A percentile compares a stretch with the other conserved stretches of the same genome.
Conservation (phyloP, 2,888 invertebrate genomes). For the Plutella xylostella region DNA sequence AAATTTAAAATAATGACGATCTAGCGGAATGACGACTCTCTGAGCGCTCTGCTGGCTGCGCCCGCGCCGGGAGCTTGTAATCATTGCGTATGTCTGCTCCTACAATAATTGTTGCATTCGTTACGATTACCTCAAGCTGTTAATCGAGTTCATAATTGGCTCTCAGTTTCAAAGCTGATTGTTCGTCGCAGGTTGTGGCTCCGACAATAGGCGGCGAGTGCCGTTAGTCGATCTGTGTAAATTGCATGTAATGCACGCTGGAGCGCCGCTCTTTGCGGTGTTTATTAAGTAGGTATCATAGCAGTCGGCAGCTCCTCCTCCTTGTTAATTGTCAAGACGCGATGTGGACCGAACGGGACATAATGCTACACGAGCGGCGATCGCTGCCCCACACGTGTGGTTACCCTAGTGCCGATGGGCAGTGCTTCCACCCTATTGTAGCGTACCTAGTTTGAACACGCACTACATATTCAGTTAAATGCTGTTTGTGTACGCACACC, state of each 20-base stretch:
- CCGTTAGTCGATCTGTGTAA: neutral
- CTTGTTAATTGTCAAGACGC: constrained; percentile 33
- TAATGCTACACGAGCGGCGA: constrained; percentile 29
- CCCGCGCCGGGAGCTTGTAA: constrained; percentile 21
- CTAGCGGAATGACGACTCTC: constrained; percentile 60
- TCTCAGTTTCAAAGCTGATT: neutral
- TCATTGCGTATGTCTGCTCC: too few relatives aligned
- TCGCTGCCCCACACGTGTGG: constrained; percentile 17
- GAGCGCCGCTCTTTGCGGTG: neutral
- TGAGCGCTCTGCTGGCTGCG: constrained; percentile 53
- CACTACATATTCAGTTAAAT: constrained; percentile 2
- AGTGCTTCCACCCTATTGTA: constrained; percentile 9
- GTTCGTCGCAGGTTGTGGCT: neutral
- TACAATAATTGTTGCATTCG: too few relatives aligned
- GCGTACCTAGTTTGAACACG: neutral
- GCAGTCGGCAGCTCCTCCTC: constrained; percentile 20
- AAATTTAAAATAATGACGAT: constrained; percentile 67
- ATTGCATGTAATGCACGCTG: neutral
- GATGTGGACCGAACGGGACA: constrained; percentile 55
- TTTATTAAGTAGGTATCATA: constrained; percentile 4
- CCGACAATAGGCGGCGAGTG: neutral
- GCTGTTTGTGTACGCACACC: constrained; percentile 1
- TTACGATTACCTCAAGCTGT: too few relatives aligned
- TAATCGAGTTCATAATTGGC: neutral
- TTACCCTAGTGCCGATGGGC: constrained; percentile 32